Base-by-base conservation (phyloP, 2,888 invertebrate genomes). In the Tinea trinotella region DNA sequence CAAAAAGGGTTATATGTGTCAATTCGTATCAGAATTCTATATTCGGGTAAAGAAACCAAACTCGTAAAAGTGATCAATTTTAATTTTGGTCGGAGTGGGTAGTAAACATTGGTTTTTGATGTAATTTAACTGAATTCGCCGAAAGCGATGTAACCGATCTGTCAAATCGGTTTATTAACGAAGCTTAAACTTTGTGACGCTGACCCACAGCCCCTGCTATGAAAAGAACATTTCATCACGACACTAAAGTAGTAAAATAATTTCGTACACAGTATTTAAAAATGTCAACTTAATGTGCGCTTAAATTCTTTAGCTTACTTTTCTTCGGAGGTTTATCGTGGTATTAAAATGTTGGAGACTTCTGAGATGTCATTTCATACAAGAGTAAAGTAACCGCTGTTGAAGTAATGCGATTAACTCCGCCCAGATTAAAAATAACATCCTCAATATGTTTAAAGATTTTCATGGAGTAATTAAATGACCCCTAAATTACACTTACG, bases 231-330 rank as follows among this genome's bases (percentile, higher is more conserved):
- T 78, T 77, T 76, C 78, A 68, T 74, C 74, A 79, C 63, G 59
- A 64, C 68, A 75, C 65, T 82, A 76, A 83, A 81, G 65, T 67
- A 61, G 71, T 66, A 67, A 80, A 76, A 76, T 78, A 72, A 82
- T 77, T 66, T 68, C 66, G 63, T 59, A 55, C 62, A 56, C 61
- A 59, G 66, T 63, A 66, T 67, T 68, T 82, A 81, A 83, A 81
- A 67, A 70, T 15, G 64, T 62, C 61, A 65, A 68, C 66, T 80
- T 81, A 78, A 82, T 70, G 67, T 61, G 60, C 63, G 63, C 68
- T 62, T 67, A 64, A 53, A 34, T 54, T 63, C 63, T 68, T 68
- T 64, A 63, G 67, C 65, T 71, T 64, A 68, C 70, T 74, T 72
- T 75, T 72, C 68, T 71, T 71, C 67, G 65, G 67, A 72, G 71